Conservation (phyloP, 2,797 vertebrate species). For the Helostoma temminkii region DNA sequence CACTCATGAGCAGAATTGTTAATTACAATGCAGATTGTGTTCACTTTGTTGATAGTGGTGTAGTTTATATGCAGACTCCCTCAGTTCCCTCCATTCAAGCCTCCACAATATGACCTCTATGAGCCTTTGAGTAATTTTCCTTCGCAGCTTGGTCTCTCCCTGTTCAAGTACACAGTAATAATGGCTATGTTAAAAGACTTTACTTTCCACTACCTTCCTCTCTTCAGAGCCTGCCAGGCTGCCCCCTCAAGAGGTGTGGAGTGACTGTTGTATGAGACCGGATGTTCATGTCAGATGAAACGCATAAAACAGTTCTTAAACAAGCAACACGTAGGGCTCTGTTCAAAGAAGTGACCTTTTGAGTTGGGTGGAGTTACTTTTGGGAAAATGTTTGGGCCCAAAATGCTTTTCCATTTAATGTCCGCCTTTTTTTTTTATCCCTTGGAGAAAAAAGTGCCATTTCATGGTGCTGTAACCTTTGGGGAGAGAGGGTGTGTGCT, state of each 20-base stretch:
- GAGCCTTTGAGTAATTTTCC: conserved; percentile 16
- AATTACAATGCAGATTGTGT: conserved; percentile 3
- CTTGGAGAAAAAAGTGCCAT: conserved; percentile 9
- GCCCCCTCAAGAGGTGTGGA: conserved; percentile 66
- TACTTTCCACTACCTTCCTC: conserved; percentile 49
- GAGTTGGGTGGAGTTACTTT: conserved; percentile 70
- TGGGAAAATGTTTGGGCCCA: conserved; percentile 60
- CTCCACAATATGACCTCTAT: neutral
- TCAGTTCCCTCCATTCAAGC: conserved; percentile 1
- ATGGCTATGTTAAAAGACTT: conserved; percentile 10
- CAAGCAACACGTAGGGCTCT: conserved; percentile 66
- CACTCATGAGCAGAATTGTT: conserved; percentile 3
- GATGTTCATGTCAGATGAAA: conserved; percentile 70
- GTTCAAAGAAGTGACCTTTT: conserved; percentile 75
- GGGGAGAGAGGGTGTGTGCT: conserved; percentile 9
- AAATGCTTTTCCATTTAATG: conserved; percentile 50
- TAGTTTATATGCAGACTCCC: conserved; percentile 1
- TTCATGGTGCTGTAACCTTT: conserved; percentile 26
- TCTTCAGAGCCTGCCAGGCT: conserved; percentile 37
- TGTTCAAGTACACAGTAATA: conserved; percentile 27
- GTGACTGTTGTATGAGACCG: conserved; percentile 63
- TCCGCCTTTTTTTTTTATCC: conserved; percentile 20
- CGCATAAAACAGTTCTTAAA: conserved; percentile 59
- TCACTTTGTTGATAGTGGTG: conserved; percentile 2
- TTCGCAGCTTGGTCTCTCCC: conserved; percentile 9